Evolutionary conservation across 2,888 invertebrate species (phyloP), one percentile per base, ranked within the genome.

Genomic region (Tuberolachnus salignus): DNA sequence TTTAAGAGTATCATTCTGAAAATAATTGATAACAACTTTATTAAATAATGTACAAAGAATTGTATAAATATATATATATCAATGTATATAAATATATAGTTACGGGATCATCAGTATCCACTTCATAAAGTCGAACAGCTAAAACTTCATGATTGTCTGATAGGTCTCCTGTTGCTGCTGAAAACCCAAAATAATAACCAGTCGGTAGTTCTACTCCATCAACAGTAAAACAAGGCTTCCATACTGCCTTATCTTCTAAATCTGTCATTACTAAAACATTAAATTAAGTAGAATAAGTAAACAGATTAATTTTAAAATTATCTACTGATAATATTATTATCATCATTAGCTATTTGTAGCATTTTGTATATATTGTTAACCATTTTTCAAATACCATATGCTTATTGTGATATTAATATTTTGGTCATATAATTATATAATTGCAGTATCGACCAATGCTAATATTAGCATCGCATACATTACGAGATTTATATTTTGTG

Each of bases 111-210:
- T 92, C 89, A 74, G 91, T 86, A 84, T 97, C 97, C 80, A 98
- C 88, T 85, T 98, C 97, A 85, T 93, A 98, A 84, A 97, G 90
- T 87, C 95, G 94, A 81, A 99, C 89, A 1, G 95, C 92, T 81
- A 95, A 88, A 81, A 99, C 89, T 86, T 99, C 98, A 86, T 99
- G 99, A 86, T 94, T 96, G 88, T 99, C 99, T 81, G 94, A 92
- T 63, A 99, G 88, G 85, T 99, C 98, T 1, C 99, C 99, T 0
- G 99, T 99, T 1, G 97, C 97, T 0, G 99, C 96, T 0, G 97
- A 92, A 6, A 95, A 88, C 1, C 99, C 99, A 85, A 97, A 92
- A 87, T 89, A 97, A 87, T 98, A 98, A 0, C 96, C 96, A 0
- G 97, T 96, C 0, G 99, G 99, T 13, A 99, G 88, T 81, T 91